These are phyloP conservation scores for Xylocopa sonorina DNA, from an alignment of 1,140 invertebrate species.

Conservation along the genomic window DNA sequence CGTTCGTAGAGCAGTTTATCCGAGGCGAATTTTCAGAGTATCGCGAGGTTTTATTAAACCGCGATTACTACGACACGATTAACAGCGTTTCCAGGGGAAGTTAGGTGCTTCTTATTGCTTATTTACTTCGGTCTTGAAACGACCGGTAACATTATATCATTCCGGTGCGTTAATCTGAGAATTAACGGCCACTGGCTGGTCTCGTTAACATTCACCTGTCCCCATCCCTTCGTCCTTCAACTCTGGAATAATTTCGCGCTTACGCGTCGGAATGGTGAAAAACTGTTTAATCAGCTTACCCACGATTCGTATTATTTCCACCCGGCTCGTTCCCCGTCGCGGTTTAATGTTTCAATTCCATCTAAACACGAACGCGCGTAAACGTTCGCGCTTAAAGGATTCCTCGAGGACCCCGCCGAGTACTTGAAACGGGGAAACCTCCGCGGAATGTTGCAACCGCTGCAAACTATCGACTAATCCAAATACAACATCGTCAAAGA, in stretches of 20 bases:
- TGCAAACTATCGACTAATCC: too few species aligned
- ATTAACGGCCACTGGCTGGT: background rate
- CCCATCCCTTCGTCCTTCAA: too few species aligned
- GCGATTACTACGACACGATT: too few species aligned
- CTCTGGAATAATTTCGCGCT: background rate
- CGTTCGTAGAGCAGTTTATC: too few species aligned
- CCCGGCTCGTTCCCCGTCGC: rapidly evolving
- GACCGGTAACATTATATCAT: too few species aligned
- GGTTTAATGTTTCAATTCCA: background rate
- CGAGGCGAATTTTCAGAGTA: too few species aligned
- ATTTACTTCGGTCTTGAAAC: background rate
- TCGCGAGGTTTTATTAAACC: too few species aligned
- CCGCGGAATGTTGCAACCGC: background rate
- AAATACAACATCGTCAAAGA: background rate
- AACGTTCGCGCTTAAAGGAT: background rate
- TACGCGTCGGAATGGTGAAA: background rate
- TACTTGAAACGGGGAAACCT: background rate
- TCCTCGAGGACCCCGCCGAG: too few species aligned
- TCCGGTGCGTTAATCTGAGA: background rate
- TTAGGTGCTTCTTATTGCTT: too few species aligned
- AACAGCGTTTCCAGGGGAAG: background rate
- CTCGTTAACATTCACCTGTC: background rate
- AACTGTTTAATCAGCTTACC: background rate
- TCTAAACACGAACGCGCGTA: background rate
- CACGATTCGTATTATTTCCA: background rate